phyloP scores from a whole-genome alignment of 2,888 invertebrate genomes.

The Parnassius mnemosyne region DNA sequence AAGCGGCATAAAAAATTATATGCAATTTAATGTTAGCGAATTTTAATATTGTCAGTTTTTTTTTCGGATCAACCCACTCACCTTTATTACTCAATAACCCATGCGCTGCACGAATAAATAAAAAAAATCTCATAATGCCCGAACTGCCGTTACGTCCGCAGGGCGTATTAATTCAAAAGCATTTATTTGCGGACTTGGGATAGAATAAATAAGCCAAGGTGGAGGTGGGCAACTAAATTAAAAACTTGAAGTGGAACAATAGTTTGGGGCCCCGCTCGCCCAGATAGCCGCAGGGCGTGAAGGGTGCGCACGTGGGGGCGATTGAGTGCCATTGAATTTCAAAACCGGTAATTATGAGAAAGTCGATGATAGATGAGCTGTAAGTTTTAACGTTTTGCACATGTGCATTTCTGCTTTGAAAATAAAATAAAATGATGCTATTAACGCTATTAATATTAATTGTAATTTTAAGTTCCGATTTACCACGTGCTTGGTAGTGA shows the following conservation, averaged over 20 bases:
- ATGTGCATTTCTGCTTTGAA: no score
- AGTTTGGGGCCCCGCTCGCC: constrained; percentile 33
- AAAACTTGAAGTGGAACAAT: constrained; percentile 47
- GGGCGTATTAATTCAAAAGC: constrained; percentile 42
- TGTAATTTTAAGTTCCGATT: no score
- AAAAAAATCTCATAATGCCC: constrained; percentile 38
- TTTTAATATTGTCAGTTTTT: neutral
- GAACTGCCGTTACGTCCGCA: constrained; percentile 47
- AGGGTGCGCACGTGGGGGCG: constrained; percentile 29
- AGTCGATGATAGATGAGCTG: constrained; percentile 12
- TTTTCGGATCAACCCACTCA: constrained; percentile 37
- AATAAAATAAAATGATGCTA: no score
- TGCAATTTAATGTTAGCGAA: no score
- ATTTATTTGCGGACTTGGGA: constrained; percentile 43
- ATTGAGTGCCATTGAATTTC: constrained; percentile 25
- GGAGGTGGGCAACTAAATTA: constrained; percentile 44
- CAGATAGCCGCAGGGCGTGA: constrained; percentile 36
- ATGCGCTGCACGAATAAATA: constrained; percentile 45
- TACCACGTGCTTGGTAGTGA: no score
- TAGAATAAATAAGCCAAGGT: constrained; percentile 42
- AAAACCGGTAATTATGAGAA: constrained; percentile 31
- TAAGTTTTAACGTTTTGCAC: no score
- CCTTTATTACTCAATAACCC: constrained; percentile 61
- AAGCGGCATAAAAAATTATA: no score
- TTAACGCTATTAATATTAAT: no score